Base-by-base conservation (phyloP, 2,113 vertebrate species). In the Prinia subflava region DNA sequence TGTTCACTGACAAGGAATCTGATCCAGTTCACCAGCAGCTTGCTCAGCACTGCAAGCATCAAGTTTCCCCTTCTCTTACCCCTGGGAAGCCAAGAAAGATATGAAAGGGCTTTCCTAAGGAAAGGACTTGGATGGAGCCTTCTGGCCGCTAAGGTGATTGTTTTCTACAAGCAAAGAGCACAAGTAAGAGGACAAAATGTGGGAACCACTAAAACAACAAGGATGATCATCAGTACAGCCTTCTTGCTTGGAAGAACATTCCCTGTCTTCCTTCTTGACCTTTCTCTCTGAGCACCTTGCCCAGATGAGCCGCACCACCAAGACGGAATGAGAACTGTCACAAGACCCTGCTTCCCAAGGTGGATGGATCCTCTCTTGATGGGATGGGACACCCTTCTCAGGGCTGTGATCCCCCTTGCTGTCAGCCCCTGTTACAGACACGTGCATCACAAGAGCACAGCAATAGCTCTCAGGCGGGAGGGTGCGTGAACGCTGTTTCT, bases 361-460 rank as follows among this genome's bases (percentile, higher is more conserved):
- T 52, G 46, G 4, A 4, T 25, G 33, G 41, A 42, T 27, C n/a
- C 5, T 49, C 27, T 42, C 20, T 42, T 56, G 33, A 21, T 6
- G 2, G 35, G 49, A 18, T 28, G 28, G 52, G 33, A n/a, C 22
- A 9, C 8, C 10, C 4, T 77, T 37, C 31, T 39, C 0, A 2
- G 81, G 39, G 28, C n/a, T 22, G 7, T 7, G 2, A 25, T 33
- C 14, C 22, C 13, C 0, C 19, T 64, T 53, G 37, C 44, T 78
- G 28, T 14, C 69, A 60, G 49, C 14, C 37, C 16, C 33, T 31
- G 9, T 39, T 56, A 14, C 0, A 0, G 55, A 20, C n/a, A 21
- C 0, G 0, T 35, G 60, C 60, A 37, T n/a, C 24, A 6, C 0
- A 39, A 41, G 22, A 86, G 14, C 0, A 0, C 8, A 18, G 75